These are phyloP conservation scores for Trichacis sp. DNA, from an alignment of 2,888 invertebrate species.

Conservation along the genomic window DNA sequence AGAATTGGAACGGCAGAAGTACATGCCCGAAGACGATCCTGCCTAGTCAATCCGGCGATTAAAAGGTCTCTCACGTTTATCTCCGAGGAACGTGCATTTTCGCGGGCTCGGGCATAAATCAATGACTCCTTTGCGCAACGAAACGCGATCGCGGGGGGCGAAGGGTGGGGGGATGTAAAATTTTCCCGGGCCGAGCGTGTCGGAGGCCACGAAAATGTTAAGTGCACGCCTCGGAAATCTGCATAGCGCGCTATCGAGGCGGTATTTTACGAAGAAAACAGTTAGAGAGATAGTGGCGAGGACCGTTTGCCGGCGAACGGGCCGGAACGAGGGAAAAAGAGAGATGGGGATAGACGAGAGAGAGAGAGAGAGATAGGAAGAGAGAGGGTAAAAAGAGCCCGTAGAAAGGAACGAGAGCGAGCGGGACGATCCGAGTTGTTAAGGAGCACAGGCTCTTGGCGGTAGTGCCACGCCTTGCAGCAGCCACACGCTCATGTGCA, in stretches of 20 bases:
- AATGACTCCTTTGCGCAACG: not conserved
- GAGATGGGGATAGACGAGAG: not conserved
- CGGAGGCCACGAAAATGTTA: too few species aligned
- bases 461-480: slow-evolving; percentile 49
- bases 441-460: slow-evolving; percentile 35
- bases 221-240: not conserved
- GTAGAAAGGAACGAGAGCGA: slow-evolving; percentile 15
- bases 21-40: slow-evolving; percentile 45
- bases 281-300: slow-evolving; percentile 52
- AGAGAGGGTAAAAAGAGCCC: too few species aligned
- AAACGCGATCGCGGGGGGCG: too few species aligned
- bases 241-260: slow-evolving; percentile 44
- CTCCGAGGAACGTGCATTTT: slow-evolving; percentile 1
- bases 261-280: slow-evolving; percentile 59
- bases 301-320: slow-evolving; percentile 40
- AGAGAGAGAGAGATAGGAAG: slow-evolving; percentile 32
- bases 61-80: slow-evolving; percentile 35
- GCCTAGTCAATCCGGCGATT: slow-evolving; percentile 23
- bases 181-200: not conserved
- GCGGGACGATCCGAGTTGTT: slow-evolving; percentile 10
- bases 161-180: not conserved
- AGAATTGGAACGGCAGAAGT: slow-evolving; percentile 63
- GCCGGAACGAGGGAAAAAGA: slow-evolving; percentile 41
- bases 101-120: slow-evolving; percentile 1
- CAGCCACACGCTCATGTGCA: slow-evolving; percentile 45